Percentiles rank a stretch among this genome's conserved stretches.
phyloP scores from a whole-genome alignment of 2,888 invertebrate species.

The Endomychus coccineus region DNA sequence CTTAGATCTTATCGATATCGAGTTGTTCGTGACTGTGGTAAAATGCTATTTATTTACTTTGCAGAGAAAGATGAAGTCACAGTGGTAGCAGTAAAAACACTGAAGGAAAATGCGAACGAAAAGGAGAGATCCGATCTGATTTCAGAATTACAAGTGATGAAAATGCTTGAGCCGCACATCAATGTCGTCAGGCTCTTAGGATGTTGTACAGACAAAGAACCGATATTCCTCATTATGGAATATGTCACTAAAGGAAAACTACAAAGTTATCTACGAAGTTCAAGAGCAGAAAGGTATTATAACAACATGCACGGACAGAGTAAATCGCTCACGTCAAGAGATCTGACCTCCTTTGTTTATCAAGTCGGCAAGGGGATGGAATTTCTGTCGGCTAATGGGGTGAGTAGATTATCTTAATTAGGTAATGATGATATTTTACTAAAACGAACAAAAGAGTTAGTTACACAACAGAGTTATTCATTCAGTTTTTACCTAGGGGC shows the following conservation, averaged over 20 bases:
- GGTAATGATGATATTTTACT: no score
- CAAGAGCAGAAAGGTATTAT: slow-evolving; percentile 75
- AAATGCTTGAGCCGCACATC: slow-evolving; percentile 80
- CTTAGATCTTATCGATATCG: no score
- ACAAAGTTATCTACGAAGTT: slow-evolving; percentile 79
- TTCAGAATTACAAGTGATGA: slow-evolving; percentile 86
- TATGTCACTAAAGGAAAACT: slow-evolving; percentile 83
- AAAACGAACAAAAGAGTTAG: no score
- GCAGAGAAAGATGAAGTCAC: slow-evolving; percentile 63
- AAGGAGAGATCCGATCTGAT: slow-evolving; percentile 79
- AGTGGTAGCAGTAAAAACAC: slow-evolving; percentile 87
- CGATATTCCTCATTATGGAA: slow-evolving; percentile 87
- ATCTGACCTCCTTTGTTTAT: slow-evolving; percentile 83
- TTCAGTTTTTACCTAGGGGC: no score
- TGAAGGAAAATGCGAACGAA: slow-evolving; percentile 88
- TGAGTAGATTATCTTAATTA: slow-evolving; percentile 43
- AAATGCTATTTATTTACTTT: slow-evolving; percentile 18
- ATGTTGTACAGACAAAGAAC: slow-evolving; percentile 87
- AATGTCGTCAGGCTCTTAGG: slow-evolving; percentile 84
- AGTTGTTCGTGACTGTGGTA: no score
- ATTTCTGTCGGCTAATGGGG: slow-evolving; percentile 74
- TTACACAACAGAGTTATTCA: no score
- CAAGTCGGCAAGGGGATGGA: slow-evolving; percentile 89
- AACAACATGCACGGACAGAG: slow-evolving; percentile 72
- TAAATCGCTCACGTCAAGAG: slow-evolving; percentile 72